A percentile compares a stretch with the other conserved stretches of the same genome.
Evolutionary conservation across 2,797 vertebrate species (phyloP).

Genomic region (Mormyrus hasselquistii): DNA sequence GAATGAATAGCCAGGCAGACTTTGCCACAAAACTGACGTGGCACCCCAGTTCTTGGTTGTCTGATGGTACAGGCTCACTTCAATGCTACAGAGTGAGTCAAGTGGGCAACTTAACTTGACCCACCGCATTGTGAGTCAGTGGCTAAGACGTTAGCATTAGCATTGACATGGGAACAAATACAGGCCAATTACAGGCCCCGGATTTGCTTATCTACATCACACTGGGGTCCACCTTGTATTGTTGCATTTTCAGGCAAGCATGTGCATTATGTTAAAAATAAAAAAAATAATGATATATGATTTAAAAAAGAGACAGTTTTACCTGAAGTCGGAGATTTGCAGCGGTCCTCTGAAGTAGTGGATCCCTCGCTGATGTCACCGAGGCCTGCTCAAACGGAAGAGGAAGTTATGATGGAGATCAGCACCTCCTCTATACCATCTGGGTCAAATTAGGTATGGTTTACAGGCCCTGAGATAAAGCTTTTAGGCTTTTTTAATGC

Average conservation of each 20-base stretch:
- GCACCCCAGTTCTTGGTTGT: neutral
- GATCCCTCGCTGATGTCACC: conserved; percentile 93
- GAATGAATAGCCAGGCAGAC: conserved; percentile 4
- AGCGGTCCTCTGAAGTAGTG: conserved; percentile 85
- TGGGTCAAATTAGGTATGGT: neutral
- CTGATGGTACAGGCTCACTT: neutral
- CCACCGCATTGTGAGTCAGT: neutral
- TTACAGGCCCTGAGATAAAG: neutral
- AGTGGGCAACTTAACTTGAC: neutral
- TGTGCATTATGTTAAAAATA: neutral
- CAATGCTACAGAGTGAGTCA: neutral
- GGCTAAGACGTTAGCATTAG: neutral
- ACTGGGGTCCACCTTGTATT: neutral
- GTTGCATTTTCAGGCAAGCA: neutral
- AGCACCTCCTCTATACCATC: too few relatives aligned
- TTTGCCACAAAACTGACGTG: conserved; percentile 9
- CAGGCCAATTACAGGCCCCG: neutral
- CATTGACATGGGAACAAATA: neutral
- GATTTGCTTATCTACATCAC: neutral
- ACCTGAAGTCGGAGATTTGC: conserved; percentile 98
- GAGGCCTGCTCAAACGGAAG: conserved; percentile 70
- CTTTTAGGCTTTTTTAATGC: neutral
- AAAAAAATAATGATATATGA: neutral
- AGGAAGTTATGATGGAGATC: neutral
- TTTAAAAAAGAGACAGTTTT: conserved; percentile 49